Conservation (phyloP, 2,797 vertebrate genomes). For the Botia almorhae region DNA sequence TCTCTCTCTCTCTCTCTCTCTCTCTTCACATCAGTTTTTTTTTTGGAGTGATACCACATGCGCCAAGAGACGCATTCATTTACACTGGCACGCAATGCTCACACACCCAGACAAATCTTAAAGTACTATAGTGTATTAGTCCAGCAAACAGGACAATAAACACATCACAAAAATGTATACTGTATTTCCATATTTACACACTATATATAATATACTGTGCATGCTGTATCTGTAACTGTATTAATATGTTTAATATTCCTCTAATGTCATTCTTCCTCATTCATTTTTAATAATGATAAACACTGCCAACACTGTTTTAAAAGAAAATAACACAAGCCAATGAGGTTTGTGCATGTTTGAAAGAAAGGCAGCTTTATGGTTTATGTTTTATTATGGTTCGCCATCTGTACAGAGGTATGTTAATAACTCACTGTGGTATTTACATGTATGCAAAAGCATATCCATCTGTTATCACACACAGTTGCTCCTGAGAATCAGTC, state of each 20-base stretch:
- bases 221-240: background rate
- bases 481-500: conserved; percentile 82
- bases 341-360: conserved; percentile 50
- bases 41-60: conserved; percentile 63
- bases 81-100: conserved; percentile 47
- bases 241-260: background rate
- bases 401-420: conserved; percentile 85
- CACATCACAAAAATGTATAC: background rate
- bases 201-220: background rate
- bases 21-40: conserved; percentile 47
- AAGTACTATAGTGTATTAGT: background rate
- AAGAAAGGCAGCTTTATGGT: conserved; percentile 79
- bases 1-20: conserved; percentile 35
- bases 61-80: conserved; percentile 54
- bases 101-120: conserved; percentile 6
- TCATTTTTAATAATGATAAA: background rate
- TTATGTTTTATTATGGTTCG: conserved; percentile 84
- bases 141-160: conserved; percentile 1
- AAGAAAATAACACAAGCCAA: background rate
- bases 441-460: conserved; percentile 82
- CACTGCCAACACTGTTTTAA: background rate
- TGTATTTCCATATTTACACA: background rate
- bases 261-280: background rate
- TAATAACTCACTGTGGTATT: conserved; percentile 84
- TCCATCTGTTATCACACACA: conserved; percentile 85